phyloP scores from a whole-genome alignment of 92 coral and sea anemone genomes.

The Phenganax stokvisi region DNA sequence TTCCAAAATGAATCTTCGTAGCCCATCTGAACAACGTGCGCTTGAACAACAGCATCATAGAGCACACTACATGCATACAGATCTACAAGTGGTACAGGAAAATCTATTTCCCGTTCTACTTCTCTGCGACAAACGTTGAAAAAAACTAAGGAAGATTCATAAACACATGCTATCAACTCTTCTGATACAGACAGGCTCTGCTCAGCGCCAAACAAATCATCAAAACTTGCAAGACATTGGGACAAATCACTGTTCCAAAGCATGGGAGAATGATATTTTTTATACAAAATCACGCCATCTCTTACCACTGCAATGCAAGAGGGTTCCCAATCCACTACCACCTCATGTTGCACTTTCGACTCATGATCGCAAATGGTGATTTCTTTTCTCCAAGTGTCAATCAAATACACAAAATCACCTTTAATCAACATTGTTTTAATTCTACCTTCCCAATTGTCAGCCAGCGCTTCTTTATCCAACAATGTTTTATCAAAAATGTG shows the following conservation, averaged over 20 bases:
- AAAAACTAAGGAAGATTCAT: neutral
- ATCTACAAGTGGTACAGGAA: neutral
- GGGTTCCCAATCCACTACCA: neutral
- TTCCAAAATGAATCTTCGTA: neutral
- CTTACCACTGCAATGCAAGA: neutral
- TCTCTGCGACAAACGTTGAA: neutral
- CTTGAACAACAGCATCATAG: neutral
- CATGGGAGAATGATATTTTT: neutral
- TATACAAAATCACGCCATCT: conserved; percentile 10
- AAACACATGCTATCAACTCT: conserved; percentile 16
- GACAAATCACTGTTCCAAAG: conserved; percentile 43
- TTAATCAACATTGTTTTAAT: neutral
- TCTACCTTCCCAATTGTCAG: neutral
- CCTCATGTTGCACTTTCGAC: neutral
- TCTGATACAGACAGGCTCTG: conserved; percentile 7
- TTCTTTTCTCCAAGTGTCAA: neutral
- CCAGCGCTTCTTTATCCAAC: neutral
- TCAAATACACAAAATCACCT: neutral
- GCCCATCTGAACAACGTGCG: neutral
- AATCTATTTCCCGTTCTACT: neutral
- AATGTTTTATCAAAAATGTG: neutral
- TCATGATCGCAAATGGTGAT: neutral
- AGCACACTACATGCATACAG: neutral
- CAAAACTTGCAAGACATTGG: conserved; percentile 6
- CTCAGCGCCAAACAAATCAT: neutral